Base-by-base conservation (phyloP, 2,888 invertebrate species). In the Drosophila parthenogenetica region DNA sequence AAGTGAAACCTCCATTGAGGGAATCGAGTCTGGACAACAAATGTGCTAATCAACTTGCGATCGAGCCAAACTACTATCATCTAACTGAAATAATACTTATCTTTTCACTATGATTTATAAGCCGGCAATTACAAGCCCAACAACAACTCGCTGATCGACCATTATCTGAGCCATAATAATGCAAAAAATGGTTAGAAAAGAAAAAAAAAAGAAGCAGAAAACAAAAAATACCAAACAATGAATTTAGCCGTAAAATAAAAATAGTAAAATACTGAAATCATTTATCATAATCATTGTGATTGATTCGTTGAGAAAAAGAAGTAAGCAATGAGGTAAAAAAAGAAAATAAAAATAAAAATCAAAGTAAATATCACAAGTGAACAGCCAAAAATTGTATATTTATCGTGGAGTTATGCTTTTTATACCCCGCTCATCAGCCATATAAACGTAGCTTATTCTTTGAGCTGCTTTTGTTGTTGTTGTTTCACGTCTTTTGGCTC, bases 241-340 rank as follows among this genome's bases (percentile, higher is more conserved):
- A 45, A 51, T 62, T 55, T 39, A 14, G 43, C 61, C 62, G 49
- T n/a, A 67, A 69, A 61, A 50, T 46, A 57, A 74, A 76, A 79
- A 78, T 81, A 79, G 79, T 88, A 80, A 79, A 89, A 81, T 76
- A 79, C 79, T 75, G 74, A 85, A 80, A 84, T 87, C 89, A 90
- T 90, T 90, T 90, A 91, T 90, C 90, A 90, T 89, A 91, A 91
- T 91, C 91, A 90, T 84, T 82, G 77, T 89, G 90, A 90, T 90
- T 90, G 90, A 91, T 90, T 90, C 87, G 87, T 86, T 88, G 87
- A 77, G 80, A 79, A 89, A 85, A 85, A 64, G 60, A 55, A 55
- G 16, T 32, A 55, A 55, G 37, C 37, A 14, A 11, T 4, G 65
- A 17, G 29, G 14, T 40, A 59, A 54, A 46, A 46, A 69, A 59